A percentile compares a stretch with the other conserved stretches of the same genome.
Evolutionary conservation across 2,888 invertebrate genomes (phyloP).

Genomic region (Eutolmus rufibarbis): DNA sequence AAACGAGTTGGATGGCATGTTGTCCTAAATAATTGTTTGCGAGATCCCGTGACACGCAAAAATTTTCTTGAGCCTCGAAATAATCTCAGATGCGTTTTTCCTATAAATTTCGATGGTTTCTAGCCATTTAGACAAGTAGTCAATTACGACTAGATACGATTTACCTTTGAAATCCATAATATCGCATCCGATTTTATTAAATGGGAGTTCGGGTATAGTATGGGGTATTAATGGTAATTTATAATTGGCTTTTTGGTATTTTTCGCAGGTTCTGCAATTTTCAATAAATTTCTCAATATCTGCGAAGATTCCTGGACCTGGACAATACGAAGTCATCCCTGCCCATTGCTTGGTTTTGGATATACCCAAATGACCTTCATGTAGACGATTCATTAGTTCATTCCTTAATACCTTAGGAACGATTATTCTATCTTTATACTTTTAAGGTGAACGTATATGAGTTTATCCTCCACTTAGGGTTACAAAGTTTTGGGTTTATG

Average conservation of each 20-base stretch:
- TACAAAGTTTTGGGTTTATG: not conserved
- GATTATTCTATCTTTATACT: too few species aligned
- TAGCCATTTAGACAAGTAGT: not conserved
- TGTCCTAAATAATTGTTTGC: not conserved
- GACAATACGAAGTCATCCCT: slow-evolving; percentile 35
- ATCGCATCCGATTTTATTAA: not conserved
- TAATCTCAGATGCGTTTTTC: not conserved
- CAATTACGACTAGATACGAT: not conserved
- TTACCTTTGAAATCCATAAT: not conserved
- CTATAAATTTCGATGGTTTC: not conserved
- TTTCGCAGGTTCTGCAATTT: not conserved
- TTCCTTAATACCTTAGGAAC: not conserved
- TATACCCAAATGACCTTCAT: slow-evolving; percentile 42
- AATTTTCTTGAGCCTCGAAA: not conserved
- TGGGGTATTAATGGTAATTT: not conserved
- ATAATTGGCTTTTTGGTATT: not conserved
- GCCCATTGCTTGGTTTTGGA: slow-evolving; percentile 35
- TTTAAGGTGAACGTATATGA: not conserved
- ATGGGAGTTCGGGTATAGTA: not conserved
- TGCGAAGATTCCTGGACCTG: slow-evolving; percentile 20
- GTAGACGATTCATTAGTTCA: slow-evolving; percentile 18
- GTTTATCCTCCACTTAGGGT: not conserved
- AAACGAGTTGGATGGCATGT: not conserved
- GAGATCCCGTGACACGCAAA: slow-evolving; percentile 36
- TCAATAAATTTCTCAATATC: slow-evolving; percentile 38